phyloP scores from a whole-genome alignment of 1,140 invertebrate genomes.

The Philotrypesis tridentata region DNA sequence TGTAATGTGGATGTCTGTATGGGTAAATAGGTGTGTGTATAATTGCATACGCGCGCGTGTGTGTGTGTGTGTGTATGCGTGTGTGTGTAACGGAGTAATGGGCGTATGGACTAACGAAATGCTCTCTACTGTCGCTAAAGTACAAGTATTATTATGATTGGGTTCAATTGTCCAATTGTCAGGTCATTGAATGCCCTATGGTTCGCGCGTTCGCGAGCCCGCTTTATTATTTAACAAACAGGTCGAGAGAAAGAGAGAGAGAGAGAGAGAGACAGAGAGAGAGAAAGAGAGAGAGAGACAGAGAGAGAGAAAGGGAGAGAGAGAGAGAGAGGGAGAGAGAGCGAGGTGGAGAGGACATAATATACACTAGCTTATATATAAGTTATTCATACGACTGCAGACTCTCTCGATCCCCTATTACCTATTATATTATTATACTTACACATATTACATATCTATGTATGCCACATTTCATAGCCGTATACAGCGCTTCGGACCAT shows the following conservation, averaged over 20 bases:
- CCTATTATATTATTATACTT: conserved; percentile 5
- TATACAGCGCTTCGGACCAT: too few relatives aligned
- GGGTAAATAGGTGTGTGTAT: too few relatives aligned
- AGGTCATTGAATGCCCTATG: conserved; percentile 69
- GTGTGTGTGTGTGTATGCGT: not conserved
- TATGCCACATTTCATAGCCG: too few relatives aligned
- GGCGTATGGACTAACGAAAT: not conserved
- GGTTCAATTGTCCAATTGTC: conserved; percentile 74
- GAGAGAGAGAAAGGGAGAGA: conserved; percentile 47
- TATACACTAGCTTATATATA: not conserved
- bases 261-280: conserved; percentile 39
- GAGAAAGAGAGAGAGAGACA: conserved; percentile 27
- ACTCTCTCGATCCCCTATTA: not conserved
- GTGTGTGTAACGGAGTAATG: not conserved
- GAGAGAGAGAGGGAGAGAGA: conserved; percentile 39
- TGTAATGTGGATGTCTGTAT: too few relatives aligned
- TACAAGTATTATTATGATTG: conserved; percentile 69
- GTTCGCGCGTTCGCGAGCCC: conserved; percentile 21
- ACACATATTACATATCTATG: not conserved
- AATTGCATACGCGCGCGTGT: too few relatives aligned
- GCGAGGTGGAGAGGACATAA: conserved; percentile 3
- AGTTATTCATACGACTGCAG: conserved; percentile 27
- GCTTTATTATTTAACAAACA: conserved; percentile 51
- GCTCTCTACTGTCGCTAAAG: conserved; percentile 5
- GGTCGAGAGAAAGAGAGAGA: conserved; percentile 48